Conservation (phyloP, 2,113 vertebrate species). For the Oncorhynchus masou region DNA sequence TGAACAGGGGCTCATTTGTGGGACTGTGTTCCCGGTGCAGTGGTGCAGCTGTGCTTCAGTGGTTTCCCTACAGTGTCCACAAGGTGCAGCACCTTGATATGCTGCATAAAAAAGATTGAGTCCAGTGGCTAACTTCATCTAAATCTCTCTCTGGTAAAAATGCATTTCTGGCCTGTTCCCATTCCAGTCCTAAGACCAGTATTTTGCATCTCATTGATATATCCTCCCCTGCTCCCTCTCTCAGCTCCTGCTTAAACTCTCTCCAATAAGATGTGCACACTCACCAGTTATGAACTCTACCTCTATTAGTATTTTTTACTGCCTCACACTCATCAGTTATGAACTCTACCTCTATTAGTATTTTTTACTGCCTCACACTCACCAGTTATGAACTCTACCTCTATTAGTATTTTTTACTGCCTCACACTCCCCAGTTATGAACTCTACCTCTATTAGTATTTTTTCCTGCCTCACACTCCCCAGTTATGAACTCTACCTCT, state of each 20-base stretch:
- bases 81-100: not conserved
- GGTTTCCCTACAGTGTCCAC: not conserved
- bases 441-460: too few species aligned
- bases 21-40: not conserved
- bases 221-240: slow-evolving; percentile 28
- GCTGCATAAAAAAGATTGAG: too few species aligned
- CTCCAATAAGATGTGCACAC: slow-evolving; percentile 68
- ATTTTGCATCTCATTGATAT: slow-evolving; percentile 60
- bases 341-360: too few species aligned
- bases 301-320: slow-evolving; percentile 18
- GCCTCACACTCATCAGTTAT: too few species aligned
- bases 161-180: slow-evolving; percentile 37
- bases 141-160: slow-evolving; percentile 26
- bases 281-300: slow-evolving; percentile 59
- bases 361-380: slow-evolving; percentile 25
- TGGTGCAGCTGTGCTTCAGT: not conserved
- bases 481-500: too few species aligned
- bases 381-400: slow-evolving; percentile 52
- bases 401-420: slow-evolving; percentile 13
- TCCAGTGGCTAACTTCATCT: not conserved
- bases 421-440: not conserved
- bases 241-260: slow-evolving; percentile 37
- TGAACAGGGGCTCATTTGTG: not conserved
- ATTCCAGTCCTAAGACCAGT: slow-evolving; percentile 33
- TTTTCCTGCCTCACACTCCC: too few species aligned